Evolutionary conservation across 2,113 vertebrate species (phyloP).

Genomic region (Emydura subglobosa): DNA sequence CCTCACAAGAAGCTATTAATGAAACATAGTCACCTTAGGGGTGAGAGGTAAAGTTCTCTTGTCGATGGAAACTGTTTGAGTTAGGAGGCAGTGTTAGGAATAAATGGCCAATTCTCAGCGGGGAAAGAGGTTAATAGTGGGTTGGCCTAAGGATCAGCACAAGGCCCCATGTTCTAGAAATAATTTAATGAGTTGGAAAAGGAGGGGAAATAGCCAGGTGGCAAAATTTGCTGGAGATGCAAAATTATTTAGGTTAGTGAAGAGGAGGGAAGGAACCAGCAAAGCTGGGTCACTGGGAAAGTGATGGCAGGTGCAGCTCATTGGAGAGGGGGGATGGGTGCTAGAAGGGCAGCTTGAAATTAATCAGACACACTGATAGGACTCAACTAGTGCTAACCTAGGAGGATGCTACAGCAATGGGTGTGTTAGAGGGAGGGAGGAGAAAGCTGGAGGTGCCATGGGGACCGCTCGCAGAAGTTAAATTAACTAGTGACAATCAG

Average conservation of each 20-base stretch:
- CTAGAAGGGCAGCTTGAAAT: neutral
- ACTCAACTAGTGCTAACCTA: neutral
- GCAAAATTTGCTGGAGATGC: constrained; percentile 1
- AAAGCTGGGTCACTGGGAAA: neutral
- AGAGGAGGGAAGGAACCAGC: constrained; percentile 9
- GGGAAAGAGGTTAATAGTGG: constrained; percentile 50
- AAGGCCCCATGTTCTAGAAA: constrained; percentile 15
- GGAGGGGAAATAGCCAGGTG: neutral
- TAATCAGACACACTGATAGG: neutral
- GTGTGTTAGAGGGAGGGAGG: accelerated
- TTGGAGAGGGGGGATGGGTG: neutral
- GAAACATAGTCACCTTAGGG: constrained; percentile 38
- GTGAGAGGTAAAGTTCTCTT: constrained; percentile 32
- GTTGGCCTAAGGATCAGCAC: neutral
- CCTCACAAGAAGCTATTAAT: constrained; percentile 48
- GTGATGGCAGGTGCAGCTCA: neutral
- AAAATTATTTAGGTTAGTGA: constrained; percentile 48
- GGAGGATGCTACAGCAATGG: neutral
- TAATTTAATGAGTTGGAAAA: constrained; percentile 57
- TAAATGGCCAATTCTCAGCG: constrained; percentile 3
- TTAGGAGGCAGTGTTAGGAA: constrained; percentile 33
- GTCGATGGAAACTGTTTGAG: constrained; percentile 2
- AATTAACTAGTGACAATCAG: neutral
- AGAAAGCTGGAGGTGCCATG: neutral
- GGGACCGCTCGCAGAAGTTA: neutral